Base-by-base conservation (phyloP, 2,797 vertebrate species). In the Acanthurus tractus region DNA sequence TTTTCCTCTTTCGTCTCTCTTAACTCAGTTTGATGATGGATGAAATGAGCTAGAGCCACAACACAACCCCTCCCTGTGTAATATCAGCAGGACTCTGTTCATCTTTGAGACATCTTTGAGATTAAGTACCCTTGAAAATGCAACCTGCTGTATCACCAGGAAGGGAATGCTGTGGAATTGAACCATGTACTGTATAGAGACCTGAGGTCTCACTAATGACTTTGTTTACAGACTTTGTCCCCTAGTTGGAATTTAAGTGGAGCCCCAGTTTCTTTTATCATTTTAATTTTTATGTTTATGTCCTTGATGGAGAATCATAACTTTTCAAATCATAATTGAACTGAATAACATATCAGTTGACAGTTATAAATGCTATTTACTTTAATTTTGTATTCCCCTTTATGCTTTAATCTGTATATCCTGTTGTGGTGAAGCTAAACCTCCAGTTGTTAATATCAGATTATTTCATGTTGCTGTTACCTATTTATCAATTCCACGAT, bases 371-470 rank as follows among this genome's bases (percentile, higher is more conserved):
- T 45, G 2, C 25, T 18, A 52, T 15, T 11, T 25, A n/a, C n/a
- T 17, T 38, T 6, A 34, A 34, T 20, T 20, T 8, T 23, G 8
- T 29, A 8, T 49, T 38, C 15, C 11, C n/a, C 10, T 29, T 17
- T 15, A 34, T 56, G 57, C 61, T 62, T 82, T 74, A 58, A 70
- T 81, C 59, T 70, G 29, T 5, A 18, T 50, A 57, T 83, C 56
- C 50, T 54, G 1, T 15, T 45, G 52, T 18, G 23, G 1, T 44
- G 49, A 54, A 25, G 55, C 50, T 23, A 34, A 50, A 18, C 56
- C 20, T 71, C 0, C 1, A 64, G 74, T 81, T 78, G 71, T 69
- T 80, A 63, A 84, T 86, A 74, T 73, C n/a, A 14, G 44, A 57
- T 44, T 14, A 17, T 69, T 84, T 76, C 53, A 67, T 70, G 50